Evolutionary conservation across 2,888 invertebrate species (phyloP).

Genomic region (Cancer borealis): DNA sequence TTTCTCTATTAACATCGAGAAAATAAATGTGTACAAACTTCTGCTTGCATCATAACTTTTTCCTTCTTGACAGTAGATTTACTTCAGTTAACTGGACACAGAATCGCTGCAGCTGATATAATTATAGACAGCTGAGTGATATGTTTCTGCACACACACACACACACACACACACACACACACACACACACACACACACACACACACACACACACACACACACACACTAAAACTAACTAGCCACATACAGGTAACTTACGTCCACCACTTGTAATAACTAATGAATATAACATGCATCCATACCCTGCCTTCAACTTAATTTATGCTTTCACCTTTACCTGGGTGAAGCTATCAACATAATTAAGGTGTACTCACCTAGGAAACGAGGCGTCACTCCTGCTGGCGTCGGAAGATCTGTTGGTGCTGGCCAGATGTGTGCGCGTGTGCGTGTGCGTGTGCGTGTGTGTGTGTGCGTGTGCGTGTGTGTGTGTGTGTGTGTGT

Average conservation of each 20-base stretch:
- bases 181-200: not conserved
- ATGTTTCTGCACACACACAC: not conserved
- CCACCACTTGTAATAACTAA: not conserved
- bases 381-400: not conserved
- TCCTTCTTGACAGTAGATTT: not conserved
- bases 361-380: conserved; percentile 24
- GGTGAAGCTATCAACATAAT: not conserved
- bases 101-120: not conserved
- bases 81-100: not conserved
- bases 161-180: conserved; percentile 14
- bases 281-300: not conserved
- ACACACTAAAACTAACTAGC: not conserved
- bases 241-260: not conserved
- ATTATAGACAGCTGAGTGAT: not conserved
- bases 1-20: not conserved
- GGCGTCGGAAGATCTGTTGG: not conserved
- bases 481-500: conserved; percentile 51
- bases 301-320: not conserved
- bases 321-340: not conserved
- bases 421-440: not conserved
- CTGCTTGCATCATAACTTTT: too few species aligned
- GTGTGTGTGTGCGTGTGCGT: conserved; percentile 24
- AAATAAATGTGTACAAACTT: not conserved
- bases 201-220: conserved; percentile 15
- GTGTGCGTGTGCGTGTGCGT: conserved; percentile 13